Evolutionary conservation across 2,797 vertebrate genomes (phyloP).

Genomic region (Rhabdophis nuchalis): DNA sequence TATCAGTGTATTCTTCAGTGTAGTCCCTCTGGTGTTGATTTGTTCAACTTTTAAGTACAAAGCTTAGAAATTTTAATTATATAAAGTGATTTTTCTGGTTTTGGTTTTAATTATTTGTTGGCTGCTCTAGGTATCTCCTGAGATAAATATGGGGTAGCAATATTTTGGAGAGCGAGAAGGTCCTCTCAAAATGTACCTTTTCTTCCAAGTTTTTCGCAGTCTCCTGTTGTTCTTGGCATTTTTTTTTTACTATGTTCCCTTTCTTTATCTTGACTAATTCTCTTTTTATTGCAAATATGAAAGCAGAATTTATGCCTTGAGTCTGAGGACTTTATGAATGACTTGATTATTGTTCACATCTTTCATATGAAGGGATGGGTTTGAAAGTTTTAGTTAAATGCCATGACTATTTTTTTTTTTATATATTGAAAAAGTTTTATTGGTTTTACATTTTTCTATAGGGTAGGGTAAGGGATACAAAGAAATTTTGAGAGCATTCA

Average conservation of each 20-base stretch:
- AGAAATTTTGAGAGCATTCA: too few species aligned
- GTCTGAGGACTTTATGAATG: neutral
- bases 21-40: neutral
- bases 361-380: neutral
- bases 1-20: neutral
- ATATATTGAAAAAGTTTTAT: too few species aligned
- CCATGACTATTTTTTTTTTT: neutral
- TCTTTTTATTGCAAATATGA: neutral
- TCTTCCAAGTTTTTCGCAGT: neutral
- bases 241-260: neutral
- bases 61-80: neutral
- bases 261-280: neutral
- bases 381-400: neutral
- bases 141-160: neutral
- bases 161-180: neutral
- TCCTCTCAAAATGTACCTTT: neutral
- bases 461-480: too few species aligned
- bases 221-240: neutral
- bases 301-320: neutral
- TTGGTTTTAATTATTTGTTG: neutral
- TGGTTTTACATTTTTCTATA: too few species aligned
- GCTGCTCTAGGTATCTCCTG: neutral
- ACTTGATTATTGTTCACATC: neutral
- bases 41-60: neutral
- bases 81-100: neutral